Conservation (phyloP, 1,140 invertebrate species). For the Cephus cinctus region DNA sequence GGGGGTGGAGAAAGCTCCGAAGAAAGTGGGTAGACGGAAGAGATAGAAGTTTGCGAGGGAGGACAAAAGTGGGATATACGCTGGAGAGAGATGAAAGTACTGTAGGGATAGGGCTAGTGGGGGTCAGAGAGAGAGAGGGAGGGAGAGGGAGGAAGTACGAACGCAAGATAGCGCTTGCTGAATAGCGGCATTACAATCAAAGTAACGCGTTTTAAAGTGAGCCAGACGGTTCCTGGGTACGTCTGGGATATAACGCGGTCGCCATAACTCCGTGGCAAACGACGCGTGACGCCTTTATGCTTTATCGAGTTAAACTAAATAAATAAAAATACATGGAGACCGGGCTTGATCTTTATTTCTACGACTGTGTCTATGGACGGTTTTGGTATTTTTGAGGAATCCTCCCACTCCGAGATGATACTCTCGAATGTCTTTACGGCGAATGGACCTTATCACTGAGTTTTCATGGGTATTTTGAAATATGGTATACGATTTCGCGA, state of each 20-base stretch:
- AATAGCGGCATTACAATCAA: constrained; percentile 35
- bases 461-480: no score
- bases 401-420: no score
- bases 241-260: constrained; percentile 18
- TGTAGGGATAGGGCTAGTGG: no score
- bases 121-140: constrained; percentile 17
- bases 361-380: no score
- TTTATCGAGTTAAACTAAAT: constrained; percentile 37
- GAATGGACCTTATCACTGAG: no score
- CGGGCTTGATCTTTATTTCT: no score
- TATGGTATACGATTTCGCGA: no score
- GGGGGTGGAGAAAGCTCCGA: not conserved
- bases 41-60: constrained; percentile 18
- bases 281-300: constrained; percentile 34
- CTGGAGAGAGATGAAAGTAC: constrained; percentile 13
- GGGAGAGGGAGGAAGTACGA: constrained; percentile 15
- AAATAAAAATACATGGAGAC: constrained; percentile 23
- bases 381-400: no score
- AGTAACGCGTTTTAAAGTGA: constrained; percentile 38
- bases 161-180: constrained; percentile 24
- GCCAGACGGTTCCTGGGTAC: constrained; percentile 28
- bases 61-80: constrained; percentile 8
- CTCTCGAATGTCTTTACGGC: no score
- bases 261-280: constrained; percentile 28
- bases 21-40: not conserved